Percentiles rank a stretch among this genome's conserved stretches.
Conservation (phyloP, 2,888 invertebrate species). For the Lagria hirta region DNA sequence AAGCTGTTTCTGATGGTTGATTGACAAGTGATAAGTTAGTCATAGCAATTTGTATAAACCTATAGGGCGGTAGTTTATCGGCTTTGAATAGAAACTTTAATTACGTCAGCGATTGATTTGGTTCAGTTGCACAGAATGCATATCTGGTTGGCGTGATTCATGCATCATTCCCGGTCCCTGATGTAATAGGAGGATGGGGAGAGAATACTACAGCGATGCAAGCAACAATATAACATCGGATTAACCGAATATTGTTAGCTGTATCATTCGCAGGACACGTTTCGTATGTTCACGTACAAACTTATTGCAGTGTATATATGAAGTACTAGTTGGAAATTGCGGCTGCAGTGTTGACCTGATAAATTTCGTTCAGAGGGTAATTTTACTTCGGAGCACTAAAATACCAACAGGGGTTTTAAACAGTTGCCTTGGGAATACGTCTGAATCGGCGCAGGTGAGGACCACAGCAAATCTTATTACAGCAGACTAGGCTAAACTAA, state of each 20-base stretch:
- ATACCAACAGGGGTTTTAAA: constrained; percentile 37
- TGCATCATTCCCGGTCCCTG: constrained; percentile 9
- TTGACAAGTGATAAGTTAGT: too few relatives aligned
- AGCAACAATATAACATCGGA: constrained; percentile 20
- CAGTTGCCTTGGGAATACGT: constrained; percentile 43
- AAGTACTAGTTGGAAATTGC: constrained; percentile 17
- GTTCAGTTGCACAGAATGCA: constrained; percentile 9
- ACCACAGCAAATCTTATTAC: constrained; percentile 43
- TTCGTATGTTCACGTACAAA: constrained; percentile 17
- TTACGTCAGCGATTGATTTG: constrained; percentile 17
- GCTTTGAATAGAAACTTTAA: constrained; percentile 21
- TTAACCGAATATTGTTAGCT: constrained; percentile 18
- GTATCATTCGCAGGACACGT: constrained; percentile 16
- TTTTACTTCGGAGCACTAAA: constrained; percentile 33
- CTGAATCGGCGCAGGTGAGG: constrained; percentile 42
- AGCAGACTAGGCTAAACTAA: constrained; percentile 23
- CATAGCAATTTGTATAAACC: too few relatives aligned
- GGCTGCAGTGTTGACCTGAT: constrained; percentile 32
- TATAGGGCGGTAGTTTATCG: too few relatives aligned
- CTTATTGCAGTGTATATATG: constrained; percentile 19
- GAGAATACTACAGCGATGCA: constrained; percentile 4
- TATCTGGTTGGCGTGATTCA: constrained; percentile 20
- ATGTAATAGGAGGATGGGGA: constrained; percentile 6
- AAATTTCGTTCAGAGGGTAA: constrained; percentile 36
- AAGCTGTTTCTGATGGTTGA: too few relatives aligned